Evolutionary conservation across 1,140 invertebrate species (phyloP), one percentile per base, ranked within the genome.

Genomic region (Drosophila burlai): DNA sequence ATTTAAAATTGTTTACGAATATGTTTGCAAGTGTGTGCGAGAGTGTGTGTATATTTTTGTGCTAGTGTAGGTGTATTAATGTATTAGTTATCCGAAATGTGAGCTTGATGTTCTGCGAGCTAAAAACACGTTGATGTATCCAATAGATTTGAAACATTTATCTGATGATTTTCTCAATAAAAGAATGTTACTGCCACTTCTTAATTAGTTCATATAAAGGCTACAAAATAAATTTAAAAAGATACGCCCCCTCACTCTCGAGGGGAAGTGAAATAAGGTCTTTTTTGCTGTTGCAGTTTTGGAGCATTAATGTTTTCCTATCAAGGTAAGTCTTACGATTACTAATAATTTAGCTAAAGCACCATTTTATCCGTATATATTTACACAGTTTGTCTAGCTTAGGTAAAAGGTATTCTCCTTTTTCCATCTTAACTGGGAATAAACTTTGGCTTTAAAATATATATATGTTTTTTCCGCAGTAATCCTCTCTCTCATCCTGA

Each of bases 311-410:
- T 58, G 52, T 68, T 63, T 63, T 57, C 68, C 52, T 76, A 61
- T 60, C 45, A 60, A 58, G 78, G 65, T 72, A 75, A 79, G 81
- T 84, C 81, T 91, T 90, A 92, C 60, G 76, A 63, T 86, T 89
- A 76, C 78, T 81, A 85, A 91, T 91, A 92, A 91, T 92, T 92
- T 86, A 92, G 91, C 91, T 92, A 92, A 92, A 92, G 91, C 91
- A 92, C 91, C 91, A 92, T 91, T 90, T 89, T 85, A 85, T 69
- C 55, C 75, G 62, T 76, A 59, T 69, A 36, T 85, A 79, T 89
- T 64, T 85, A 90, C 85, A 89, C 85, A 89, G 61, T 77, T 89
- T 89, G 65, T 61, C 68, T 87, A 87, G 54, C 79, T 89, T 71
- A 85, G 65, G 58, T 78, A 80, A 64, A 64, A 43, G 78, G 66